These are phyloP conservation scores for Rhinichthys klamathensis DNA, from an alignment of 2,113 vertebrate species.

Conservation along the genomic window DNA sequence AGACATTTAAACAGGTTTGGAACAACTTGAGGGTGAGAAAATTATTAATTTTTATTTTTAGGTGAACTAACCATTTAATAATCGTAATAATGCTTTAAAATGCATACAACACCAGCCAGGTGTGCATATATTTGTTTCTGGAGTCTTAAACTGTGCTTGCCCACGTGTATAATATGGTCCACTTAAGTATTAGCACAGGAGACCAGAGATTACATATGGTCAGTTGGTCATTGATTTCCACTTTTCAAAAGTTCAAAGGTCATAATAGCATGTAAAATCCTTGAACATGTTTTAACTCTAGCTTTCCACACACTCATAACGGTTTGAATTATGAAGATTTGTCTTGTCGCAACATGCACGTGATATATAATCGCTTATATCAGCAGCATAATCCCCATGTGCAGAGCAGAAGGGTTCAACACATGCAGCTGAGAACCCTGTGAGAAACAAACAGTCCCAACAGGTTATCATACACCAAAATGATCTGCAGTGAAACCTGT, in stretches of 20 bases:
- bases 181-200: not conserved
- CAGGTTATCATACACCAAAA: not conserved
- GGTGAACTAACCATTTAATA: not conserved
- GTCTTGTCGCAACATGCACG: constrained; percentile 13
- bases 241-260: not conserved
- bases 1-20: no score
- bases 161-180: no score
- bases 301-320: not conserved
- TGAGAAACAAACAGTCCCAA: not conserved
- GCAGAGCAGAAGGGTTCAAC: not conserved
- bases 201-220: not conserved
- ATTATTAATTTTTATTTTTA: no score
- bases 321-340: not conserved
- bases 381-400: constrained; percentile 13
- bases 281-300: not conserved
- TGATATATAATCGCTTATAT: constrained; percentile 16
- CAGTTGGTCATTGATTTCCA: not conserved
- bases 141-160: not conserved
- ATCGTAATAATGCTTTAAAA: not conserved
- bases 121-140: not conserved
- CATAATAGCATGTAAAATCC: not conserved
- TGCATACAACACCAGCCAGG: not conserved
- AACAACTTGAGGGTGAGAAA: no score
- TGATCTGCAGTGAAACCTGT: not conserved
- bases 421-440: not conserved